phyloP scores from a whole-genome alignment of 2,113 vertebrate genomes.

The Callionymus lyra region DNA sequence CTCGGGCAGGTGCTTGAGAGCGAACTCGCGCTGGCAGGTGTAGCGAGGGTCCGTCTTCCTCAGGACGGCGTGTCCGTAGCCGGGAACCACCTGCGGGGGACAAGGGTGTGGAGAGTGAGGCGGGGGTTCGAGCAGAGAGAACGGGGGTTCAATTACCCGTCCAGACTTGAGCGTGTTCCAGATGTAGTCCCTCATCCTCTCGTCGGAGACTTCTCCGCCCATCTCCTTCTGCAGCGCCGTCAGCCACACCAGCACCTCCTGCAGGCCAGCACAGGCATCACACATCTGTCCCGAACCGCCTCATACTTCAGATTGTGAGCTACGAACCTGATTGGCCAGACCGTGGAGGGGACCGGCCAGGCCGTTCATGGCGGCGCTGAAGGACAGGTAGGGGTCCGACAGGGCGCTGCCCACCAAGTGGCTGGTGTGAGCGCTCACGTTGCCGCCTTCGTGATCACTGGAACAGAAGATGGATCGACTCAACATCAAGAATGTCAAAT shows the following conservation, averaged over 20 bases:
- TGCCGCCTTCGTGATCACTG: constrained; percentile 94
- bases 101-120: not conserved
- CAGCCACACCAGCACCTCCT: constrained; percentile 95
- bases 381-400: constrained; percentile 89
- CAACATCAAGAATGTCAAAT: no score
- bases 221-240: constrained; percentile 89
- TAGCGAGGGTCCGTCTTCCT: constrained; percentile 92
- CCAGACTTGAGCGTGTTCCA: constrained; percentile 98
- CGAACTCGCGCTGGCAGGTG: constrained; percentile 88
- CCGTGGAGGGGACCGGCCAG: constrained; percentile 90
- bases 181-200: constrained; percentile 89
- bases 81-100: constrained; percentile 78
- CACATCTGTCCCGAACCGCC: not conserved
- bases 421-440: constrained; percentile 93
- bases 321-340: constrained; percentile 88
- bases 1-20: constrained; percentile 87
- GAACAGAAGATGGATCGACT: no score
- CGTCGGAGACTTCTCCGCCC: constrained; percentile 86
- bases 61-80: constrained; percentile 88
- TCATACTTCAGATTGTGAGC: no score
- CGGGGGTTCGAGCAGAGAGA: not conserved
- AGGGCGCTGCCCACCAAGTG: constrained; percentile 90
- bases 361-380: constrained; percentile 92
- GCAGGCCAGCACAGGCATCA: not conserved
- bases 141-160: constrained; percentile 77